Evolutionary conservation across 2,888 invertebrate species (phyloP).

Genomic region (Diloba caeruleocephala): DNA sequence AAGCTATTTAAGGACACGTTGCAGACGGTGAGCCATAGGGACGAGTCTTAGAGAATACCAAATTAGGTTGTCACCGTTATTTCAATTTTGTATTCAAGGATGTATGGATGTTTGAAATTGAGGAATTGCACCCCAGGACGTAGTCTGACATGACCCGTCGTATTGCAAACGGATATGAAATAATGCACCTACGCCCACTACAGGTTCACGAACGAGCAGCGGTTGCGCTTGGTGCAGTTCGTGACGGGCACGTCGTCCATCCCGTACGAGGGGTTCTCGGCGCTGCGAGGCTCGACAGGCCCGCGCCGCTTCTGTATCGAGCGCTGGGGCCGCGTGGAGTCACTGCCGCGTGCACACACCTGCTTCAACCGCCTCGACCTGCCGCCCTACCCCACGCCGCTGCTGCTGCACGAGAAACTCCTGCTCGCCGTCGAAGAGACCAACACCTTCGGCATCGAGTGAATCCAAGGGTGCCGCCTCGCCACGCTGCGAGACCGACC

Average conservation of each 20-base stretch:
- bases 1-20: too few relatives aligned
- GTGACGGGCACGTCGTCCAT: constrained; percentile 99
- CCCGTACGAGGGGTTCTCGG: constrained; percentile 99
- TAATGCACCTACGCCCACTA: constrained; percentile 29
- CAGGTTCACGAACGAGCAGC: constrained; percentile 97
- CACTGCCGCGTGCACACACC: constrained; percentile 98
- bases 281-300: constrained; percentile 97
- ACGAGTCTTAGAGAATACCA: too few relatives aligned
- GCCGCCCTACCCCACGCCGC: constrained; percentile 98
- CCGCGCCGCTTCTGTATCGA: constrained; percentile 98
- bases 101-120: too few relatives aligned
- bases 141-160: not conserved
- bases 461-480: constrained; percentile 68
- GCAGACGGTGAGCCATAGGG: too few relatives aligned
- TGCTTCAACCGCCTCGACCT: constrained; percentile 99
- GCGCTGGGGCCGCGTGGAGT: constrained; percentile 98
- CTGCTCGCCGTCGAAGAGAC: constrained; percentile 98
- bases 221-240: constrained; percentile 97
- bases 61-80: too few relatives aligned
- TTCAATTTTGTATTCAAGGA: too few relatives aligned
- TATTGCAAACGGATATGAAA: too few relatives aligned
- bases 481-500: not conserved
- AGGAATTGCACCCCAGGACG: too few relatives aligned
- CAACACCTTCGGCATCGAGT: constrained; percentile 98
- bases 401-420: constrained; percentile 96